A percentile compares a stretch with the other conserved stretches of the same genome.
Evolutionary conservation across 2,888 invertebrate genomes (phyloP).

Genomic region (Leptopterna dolabrata): DNA sequence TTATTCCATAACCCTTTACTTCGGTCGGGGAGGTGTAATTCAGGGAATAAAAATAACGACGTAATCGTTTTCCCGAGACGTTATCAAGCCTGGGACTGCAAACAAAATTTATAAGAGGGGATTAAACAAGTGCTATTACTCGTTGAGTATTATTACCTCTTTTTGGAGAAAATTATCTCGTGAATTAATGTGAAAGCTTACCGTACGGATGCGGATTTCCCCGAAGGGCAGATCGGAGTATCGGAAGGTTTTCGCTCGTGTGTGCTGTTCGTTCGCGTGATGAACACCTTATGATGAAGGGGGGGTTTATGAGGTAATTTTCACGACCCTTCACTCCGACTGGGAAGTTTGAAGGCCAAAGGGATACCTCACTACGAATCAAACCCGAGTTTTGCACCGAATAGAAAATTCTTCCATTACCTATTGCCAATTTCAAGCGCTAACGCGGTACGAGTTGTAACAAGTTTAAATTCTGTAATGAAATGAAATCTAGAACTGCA

Average conservation of each 20-base stretch:
- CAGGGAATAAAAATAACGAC: conserved; percentile 7
- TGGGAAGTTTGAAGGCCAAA: neutral
- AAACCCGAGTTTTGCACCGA: neutral
- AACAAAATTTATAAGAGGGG: neutral
- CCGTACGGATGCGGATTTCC: neutral
- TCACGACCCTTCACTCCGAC: conserved; percentile 29
- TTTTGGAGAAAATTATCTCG: neutral
- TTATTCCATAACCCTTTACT: neutral
- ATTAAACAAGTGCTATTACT: neutral
- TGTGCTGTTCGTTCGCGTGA: neutral
- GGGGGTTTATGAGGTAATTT: conserved; percentile 18
- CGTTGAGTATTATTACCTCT: neutral
- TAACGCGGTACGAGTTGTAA: too few species aligned
- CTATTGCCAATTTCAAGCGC: too few species aligned
- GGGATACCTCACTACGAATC: neutral
- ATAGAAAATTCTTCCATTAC: neutral
- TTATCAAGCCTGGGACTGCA: neutral
- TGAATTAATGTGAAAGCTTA: neutral
- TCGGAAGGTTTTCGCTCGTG: neutral
- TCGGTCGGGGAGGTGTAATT: neutral
- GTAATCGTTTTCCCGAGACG: neutral
- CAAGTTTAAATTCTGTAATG: too few species aligned
- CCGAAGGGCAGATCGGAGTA: neutral
- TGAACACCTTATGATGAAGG: neutral
- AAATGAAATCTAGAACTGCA: too few species aligned